A percentile compares a stretch with the other conserved stretches of the same genome.
phyloP scores from a whole-genome alignment of 1,140 invertebrate species.

The Cotesia vestalis region DNA sequence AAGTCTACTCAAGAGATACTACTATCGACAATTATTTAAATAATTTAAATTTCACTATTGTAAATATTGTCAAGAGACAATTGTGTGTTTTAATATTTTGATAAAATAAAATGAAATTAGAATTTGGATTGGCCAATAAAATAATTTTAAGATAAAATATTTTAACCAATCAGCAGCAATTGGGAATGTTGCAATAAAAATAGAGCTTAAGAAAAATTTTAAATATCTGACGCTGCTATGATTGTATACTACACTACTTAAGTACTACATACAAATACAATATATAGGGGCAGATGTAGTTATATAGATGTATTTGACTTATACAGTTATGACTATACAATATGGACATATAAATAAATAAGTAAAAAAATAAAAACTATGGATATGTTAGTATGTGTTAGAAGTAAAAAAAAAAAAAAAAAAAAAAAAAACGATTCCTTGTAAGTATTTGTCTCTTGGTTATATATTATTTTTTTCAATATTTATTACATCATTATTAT shows the following conservation, averaged over 20 bases:
- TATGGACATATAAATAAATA: background rate
- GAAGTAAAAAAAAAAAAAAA: no score
- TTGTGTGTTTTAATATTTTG: no score
- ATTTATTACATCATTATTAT: background rate
- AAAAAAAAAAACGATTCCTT: background rate
- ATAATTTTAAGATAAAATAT: background rate
- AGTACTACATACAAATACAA: background rate
- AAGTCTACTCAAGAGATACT: no score
- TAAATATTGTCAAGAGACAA: no score
- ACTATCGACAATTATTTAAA: no score
- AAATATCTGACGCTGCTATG: conserved; percentile 29
- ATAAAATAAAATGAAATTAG: no score
- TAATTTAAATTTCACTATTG: no score
- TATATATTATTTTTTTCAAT: background rate
- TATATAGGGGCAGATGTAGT: background rate
- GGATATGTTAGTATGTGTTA: no score
- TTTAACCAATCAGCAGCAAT: conserved; percentile 14
- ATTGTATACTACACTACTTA: no score
- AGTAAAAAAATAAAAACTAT: background rate
- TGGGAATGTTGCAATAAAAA: background rate
- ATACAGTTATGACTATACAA: background rate
- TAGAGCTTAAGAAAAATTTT: background rate
- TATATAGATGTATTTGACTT: background rate
- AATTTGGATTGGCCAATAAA: conserved; percentile 1
- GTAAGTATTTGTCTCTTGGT: background rate